Base-by-base conservation (phyloP, 2,113 vertebrate species). In the Chionomys nivalis region DNA sequence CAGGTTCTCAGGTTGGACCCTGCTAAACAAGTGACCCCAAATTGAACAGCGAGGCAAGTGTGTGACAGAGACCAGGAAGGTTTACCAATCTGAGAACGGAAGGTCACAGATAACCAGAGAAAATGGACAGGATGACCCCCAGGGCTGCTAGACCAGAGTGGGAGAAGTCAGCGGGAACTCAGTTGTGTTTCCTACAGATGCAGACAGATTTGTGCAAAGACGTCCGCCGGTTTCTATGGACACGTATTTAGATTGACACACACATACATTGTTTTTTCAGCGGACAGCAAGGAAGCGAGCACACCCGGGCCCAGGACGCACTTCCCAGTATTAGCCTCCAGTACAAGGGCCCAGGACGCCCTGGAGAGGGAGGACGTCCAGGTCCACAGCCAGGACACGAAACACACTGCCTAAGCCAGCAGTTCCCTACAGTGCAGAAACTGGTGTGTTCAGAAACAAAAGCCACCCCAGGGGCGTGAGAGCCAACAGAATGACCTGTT, bases 11-110 rank as follows among this genome's bases (percentile, higher is more conserved):
- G 16, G 72, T 24, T 8, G 21, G 42, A 68, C n/a, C 9, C 24
- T 26, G 24, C 23, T 70, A 7, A n/a, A 24, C 55, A 3, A 0
- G 0, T 17, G 17, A 5, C 3, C 26, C 26, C 3, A n/a, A 33
- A 72, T 11, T 58, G 44, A 94, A 75, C 24, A 58, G 28, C 0
- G 3, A 16, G 87, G 31, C 16, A 44, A 49, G 42, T 3, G 4
- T 47, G 28, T 47, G 63, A 68, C 83, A 47, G 26, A 44, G 13
- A 65, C 82, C 61, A 65, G 39, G 39, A n/a, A 58, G 10, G 14
- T 5, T 42, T 65, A 73, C 23, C 6, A 24, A 6, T 24, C 47
- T 1, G 19, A 33, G 21, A 10, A 89, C 1, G 24, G 28, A 24
- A 52, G 33, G 33, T 76, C 47, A 79, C 11, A 55, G 76, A 61